These are phyloP conservation scores for Sebastes alutus DNA, from an alignment of 2,797 vertebrate genomes.

Conservation along the genomic window DNA sequence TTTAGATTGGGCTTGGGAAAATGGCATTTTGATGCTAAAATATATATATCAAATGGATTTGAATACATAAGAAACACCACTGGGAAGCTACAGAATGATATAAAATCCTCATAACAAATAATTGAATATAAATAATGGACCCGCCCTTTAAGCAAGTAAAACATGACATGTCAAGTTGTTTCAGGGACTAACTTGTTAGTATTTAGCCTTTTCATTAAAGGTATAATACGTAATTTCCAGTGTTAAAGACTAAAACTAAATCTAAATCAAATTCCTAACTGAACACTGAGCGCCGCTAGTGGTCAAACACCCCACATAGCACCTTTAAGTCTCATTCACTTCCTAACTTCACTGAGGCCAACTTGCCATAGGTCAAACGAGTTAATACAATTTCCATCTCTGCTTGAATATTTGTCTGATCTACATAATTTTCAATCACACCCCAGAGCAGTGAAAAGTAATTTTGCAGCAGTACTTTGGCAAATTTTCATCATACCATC, in stretches of 20 bases:
- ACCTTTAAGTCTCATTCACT: background rate
- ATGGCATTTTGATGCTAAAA: too few species aligned
- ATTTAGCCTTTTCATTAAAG: background rate
- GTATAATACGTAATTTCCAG: background rate
- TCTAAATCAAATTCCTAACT: background rate
- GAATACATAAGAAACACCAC: too few species aligned
- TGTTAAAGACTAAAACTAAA: background rate
- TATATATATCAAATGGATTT: too few species aligned
- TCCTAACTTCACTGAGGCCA: background rate
- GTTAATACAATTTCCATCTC: slow-evolving; percentile 34
- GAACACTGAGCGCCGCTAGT: background rate
- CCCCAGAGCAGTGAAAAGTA: slow-evolving; percentile 26
- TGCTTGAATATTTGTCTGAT: slow-evolving; percentile 24
- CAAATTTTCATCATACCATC: slow-evolving; percentile 23
- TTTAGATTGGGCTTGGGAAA: too few species aligned
- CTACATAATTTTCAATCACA: slow-evolving; percentile 15
- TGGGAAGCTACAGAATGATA: too few species aligned
- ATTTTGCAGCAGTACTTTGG: slow-evolving; percentile 24
- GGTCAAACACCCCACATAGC: background rate
- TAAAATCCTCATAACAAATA: too few species aligned
- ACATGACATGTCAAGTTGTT: background rate
- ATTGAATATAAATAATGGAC: too few species aligned
- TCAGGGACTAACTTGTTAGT: too few species aligned
- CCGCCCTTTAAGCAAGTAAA: background rate
- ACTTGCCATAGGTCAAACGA: slow-evolving; percentile 15